Base-by-base conservation (phyloP, 2,113 vertebrate genomes). In the Neotoma lepida region DNA sequence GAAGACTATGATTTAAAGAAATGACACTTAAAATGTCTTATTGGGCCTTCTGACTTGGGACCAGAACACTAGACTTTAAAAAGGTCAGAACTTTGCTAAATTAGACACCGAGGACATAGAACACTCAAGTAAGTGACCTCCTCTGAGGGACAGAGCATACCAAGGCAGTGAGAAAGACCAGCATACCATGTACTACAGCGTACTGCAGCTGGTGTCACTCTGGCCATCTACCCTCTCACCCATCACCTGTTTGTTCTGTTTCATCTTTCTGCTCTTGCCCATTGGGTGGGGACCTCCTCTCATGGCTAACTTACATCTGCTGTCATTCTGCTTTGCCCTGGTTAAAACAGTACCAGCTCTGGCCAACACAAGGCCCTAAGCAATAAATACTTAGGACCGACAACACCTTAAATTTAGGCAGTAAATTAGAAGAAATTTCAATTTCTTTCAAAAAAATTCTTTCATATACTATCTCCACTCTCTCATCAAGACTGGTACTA, bases 381-480 rank as follows among this genome's bases (percentile, higher is more conserved):
- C 24, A 71, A 33, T 28, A 61, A 70, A 82, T 46, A 90, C 9
- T 77, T 66, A 80, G 10, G 9, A 87, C 20, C 74, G 84, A 78
- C 15, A 70, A 41, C 30, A 77, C 41, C 68, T 95, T 78, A 56
- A 49, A 68, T n/a, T 64, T 39, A 89, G 61, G 85, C 0, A 68
- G 39, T 35, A 71, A 78, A 90, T 58, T 63, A 13, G 68, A 88
- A 94, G 28, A 74, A 26, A 92, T 54, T 92, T 90, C 66, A 49
- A 90, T 93, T 90, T 94, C 63, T 86, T 86, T 63, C 56, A 44
- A 84, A 63, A 76, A 82, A 28, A 63, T 18, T 35, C 64, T 18
- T 18, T 92, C 58, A 89, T 14, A 41, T 18, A 51, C 49, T 64
- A 77, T 56, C 58, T 94, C 44, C 28, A 61, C 44, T 94, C 44